A percentile compares a stretch with the other conserved stretches of the same genome.
Evolutionary conservation across 1,140 invertebrate genomes (phyloP).

Genomic region (Lamellibrachia luymesi): DNA sequence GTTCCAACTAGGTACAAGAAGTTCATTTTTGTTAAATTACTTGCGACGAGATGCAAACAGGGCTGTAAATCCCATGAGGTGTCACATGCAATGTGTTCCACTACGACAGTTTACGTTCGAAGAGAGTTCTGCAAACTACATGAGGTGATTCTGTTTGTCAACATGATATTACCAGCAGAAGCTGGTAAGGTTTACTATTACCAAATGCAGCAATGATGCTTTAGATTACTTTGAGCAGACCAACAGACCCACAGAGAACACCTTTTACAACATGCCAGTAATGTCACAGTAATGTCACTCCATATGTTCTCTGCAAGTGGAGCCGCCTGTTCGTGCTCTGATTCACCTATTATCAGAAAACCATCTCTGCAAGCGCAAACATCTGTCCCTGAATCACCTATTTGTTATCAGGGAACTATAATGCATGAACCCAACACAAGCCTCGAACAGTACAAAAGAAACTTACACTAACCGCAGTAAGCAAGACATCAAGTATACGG

Average conservation of each 20-base stretch:
- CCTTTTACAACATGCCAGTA: background rate
- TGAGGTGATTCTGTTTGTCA: background rate
- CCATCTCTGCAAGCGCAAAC: background rate
- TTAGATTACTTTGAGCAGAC: background rate
- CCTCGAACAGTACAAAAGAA: background rate
- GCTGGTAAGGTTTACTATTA: background rate
- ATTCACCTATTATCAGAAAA: too few relatives aligned
- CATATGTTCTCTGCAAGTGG: background rate
- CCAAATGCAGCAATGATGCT: background rate
- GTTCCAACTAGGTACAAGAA: conserved; percentile 4
- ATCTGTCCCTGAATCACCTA: background rate
- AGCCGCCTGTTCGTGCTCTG: background rate
- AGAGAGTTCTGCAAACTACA: background rate
- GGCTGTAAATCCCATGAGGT: background rate
- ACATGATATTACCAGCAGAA: background rate
- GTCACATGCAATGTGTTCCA: background rate
- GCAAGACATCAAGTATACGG: background rate
- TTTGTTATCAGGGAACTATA: background rate
- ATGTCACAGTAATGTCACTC: background rate
- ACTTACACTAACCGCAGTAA: background rate
- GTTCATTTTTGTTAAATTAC: background rate
- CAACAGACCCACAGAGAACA: background rate
- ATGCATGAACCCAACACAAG: background rate
- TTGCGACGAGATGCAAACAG: background rate
- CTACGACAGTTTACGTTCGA: background rate